Conservation (phyloP, 2,888 invertebrate species). For the Polia nebulosa region DNA sequence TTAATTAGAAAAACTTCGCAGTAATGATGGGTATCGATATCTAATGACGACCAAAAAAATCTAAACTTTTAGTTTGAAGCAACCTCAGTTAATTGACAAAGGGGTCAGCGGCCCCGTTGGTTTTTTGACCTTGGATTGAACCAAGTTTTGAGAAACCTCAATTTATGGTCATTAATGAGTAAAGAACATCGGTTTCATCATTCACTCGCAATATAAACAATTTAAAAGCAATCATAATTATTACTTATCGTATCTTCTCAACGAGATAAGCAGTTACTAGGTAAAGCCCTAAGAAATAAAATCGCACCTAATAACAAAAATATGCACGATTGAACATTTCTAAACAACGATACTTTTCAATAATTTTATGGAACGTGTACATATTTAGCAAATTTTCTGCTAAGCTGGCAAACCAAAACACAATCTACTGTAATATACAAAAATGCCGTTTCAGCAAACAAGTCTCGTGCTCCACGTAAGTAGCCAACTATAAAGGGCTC, state of each 20-base stretch:
- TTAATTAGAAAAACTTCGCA: background rate
- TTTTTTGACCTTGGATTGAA: background rate
- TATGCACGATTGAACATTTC: background rate
- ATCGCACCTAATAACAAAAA: background rate
- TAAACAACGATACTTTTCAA: background rate
- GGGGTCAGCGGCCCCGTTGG: no score
- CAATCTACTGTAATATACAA: constrained; percentile 14
- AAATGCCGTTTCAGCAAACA: constrained; percentile 22
- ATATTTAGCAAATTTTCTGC: background rate
- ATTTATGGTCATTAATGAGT: no score
- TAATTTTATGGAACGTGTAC: background rate
- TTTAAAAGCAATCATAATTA: constrained; percentile 27
- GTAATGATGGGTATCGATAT: background rate
- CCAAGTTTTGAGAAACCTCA: background rate
- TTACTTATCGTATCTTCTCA: constrained; percentile 8
- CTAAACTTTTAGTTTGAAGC: background rate
- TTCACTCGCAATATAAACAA: background rate
- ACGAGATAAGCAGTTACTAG: constrained; percentile 23
- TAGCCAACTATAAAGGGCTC: constrained; percentile 22
- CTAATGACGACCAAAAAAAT: background rate
- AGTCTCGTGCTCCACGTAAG: constrained; percentile 7
- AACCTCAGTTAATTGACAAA: no score
- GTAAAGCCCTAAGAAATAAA: background rate
- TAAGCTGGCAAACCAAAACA: background rate
- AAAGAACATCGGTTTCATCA: no score